Evolutionary conservation across 1,140 invertebrate species (phyloP), one percentile per base, ranked within the genome.

Genomic region (Zaprionus africanus): DNA sequence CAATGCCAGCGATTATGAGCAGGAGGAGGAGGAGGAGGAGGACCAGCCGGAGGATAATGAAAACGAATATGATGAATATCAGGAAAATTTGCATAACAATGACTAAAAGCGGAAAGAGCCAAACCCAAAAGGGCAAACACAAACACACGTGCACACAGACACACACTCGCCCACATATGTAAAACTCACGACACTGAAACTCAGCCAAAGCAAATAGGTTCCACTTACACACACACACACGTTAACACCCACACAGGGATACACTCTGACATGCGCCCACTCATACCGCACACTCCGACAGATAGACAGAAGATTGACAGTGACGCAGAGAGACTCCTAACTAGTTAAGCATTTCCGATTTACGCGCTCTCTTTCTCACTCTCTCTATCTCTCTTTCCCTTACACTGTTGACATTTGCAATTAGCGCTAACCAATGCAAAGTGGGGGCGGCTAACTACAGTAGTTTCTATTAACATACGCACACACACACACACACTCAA

Each of bases 51-150:
- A 92, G 66, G 85, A 82, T 68, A 90, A 90, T 90, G 91, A 93
- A 87, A 91, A 93, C 63, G 92, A 93, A 83, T 92, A 93, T 76
- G 91, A 93, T 87, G 92, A 93, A 85, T 93, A 93, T 92, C 91
- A 91, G 77, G 92, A 93, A 62, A 91, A 93, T 92, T 85, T 93
- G 75, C 92, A 93, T 87, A 92, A 93, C 79, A 87, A 83, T 79
- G 83, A 92, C 73, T 91, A 90, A 85, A 73, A 81, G 63, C 43
- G 82, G 68, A 91, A 74, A 76, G 78, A 56, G 82, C 36, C 26
- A 70, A 77, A 70, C 66, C 53, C 41, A 57, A 78, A 84, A 64
- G 54, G 73, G 54, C 71, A 81, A 76, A 54, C 58, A 68, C 43
- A 71, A 73, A 70, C 60, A 49, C 57, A 41, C 64, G 72, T 62